Evolutionary conservation across 2,888 invertebrate genomes (phyloP).

Genomic region (Diarsia rubi): DNA sequence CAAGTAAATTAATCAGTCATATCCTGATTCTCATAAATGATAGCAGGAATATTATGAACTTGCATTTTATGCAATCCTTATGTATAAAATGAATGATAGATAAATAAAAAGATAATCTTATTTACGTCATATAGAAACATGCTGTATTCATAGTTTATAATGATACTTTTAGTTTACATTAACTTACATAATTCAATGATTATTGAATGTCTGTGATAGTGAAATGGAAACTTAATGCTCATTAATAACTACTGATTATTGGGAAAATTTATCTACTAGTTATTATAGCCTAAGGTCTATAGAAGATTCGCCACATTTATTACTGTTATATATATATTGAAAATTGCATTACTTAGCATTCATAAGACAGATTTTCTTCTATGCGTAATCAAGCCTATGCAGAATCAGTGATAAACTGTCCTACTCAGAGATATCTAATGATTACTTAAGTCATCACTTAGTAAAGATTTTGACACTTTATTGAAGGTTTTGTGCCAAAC

Average conservation of each 20-base stretch:
- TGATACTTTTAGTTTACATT: conserved; percentile 39
- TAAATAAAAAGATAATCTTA: conserved; percentile 27
- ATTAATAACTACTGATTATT: conserved; percentile 21
- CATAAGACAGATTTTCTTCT: neutral
- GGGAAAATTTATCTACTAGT: conserved; percentile 3
- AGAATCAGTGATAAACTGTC: neutral
- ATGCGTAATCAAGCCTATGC: neutral
- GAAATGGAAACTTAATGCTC: conserved; percentile 23
- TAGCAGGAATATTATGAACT: neutral
- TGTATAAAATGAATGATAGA: neutral
- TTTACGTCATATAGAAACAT: conserved; percentile 6
- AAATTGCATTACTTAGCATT: conserved; percentile 14
- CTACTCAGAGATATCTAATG: too few relatives aligned
- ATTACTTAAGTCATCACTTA: too few relatives aligned
- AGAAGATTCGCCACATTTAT: neutral
- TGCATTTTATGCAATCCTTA: neutral
- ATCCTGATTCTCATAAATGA: conserved; percentile 8
- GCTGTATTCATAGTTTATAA: conserved; percentile 6
- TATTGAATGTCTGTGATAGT: conserved; percentile 32
- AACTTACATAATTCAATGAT: conserved; percentile 33
- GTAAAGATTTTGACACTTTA: too few relatives aligned
- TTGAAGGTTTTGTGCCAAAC: too few relatives aligned
- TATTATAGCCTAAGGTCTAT: neutral
- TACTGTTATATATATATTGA: neutral
- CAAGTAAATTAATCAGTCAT: neutral